Evolutionary conservation across 2,888 invertebrate genomes (phyloP).

Genomic region (Xestia sexstrigata): DNA sequence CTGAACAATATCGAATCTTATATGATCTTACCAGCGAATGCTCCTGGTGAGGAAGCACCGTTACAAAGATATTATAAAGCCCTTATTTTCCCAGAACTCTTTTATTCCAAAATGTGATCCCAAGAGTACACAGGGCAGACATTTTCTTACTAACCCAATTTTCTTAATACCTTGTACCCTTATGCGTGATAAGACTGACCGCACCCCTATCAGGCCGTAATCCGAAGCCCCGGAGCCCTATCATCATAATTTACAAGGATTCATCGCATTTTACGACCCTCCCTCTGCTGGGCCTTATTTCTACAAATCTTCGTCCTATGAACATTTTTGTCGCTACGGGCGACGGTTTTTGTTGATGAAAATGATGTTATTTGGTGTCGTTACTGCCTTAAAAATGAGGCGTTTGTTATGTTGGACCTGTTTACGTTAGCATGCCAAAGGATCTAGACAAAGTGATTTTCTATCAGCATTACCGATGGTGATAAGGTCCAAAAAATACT

Average conservation of each 20-base stretch:
- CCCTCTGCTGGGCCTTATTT: slow-evolving; percentile 22
- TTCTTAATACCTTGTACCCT: slow-evolving; percentile 53
- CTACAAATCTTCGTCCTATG: slow-evolving; percentile 15
- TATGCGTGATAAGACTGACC: slow-evolving; percentile 60
- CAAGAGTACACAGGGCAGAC: slow-evolving; percentile 17
- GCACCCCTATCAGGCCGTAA: slow-evolving; percentile 55
- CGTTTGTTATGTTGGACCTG: background rate
- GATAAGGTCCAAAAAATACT: background rate
- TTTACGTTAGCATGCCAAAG: background rate
- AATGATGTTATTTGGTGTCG: background rate
- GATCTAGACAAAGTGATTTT: background rate
- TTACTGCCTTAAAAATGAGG: background rate
- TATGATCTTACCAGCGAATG: background rate
- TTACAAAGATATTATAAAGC: background rate
- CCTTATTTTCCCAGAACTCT: background rate
- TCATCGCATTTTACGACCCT: slow-evolving; percentile 46
- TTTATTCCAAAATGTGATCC: slow-evolving; percentile 48
- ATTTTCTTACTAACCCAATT: slow-evolving; percentile 44
- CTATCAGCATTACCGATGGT: background rate
- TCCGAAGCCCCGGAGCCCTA: slow-evolving; percentile 45
- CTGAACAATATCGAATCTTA: background rate
- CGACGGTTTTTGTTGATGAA: slow-evolving; percentile 4
- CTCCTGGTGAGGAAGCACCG: background rate
- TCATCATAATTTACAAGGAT: slow-evolving; percentile 63
- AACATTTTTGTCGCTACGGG: background rate